Percentiles rank a stretch among this genome's conserved stretches.
Conservation (phyloP, 2,797 vertebrate species). For the Staurois parvus region DNA sequence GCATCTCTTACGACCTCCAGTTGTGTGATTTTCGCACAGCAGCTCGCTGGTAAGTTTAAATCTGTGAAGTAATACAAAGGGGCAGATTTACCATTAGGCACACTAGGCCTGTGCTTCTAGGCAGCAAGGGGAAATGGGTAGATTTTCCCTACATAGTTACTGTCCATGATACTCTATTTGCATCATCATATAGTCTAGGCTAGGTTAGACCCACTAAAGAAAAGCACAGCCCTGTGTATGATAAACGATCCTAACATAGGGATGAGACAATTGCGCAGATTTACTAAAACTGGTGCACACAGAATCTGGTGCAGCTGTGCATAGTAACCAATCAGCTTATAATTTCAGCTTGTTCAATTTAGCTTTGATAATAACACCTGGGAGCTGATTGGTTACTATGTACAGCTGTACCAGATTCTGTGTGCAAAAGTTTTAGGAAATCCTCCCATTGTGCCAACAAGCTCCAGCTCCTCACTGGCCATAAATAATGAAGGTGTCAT, state of each 20-base stretch:
- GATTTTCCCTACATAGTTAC: background rate
- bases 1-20: background rate
- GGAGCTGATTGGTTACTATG: no score
- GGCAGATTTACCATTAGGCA: background rate
- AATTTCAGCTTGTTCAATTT: no score
- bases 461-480: no score
- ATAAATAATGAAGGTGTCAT: background rate
- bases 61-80: background rate
- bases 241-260: background rate
- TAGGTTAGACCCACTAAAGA: background rate
- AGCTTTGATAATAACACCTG: no score
- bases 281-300: no score
- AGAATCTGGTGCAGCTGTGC: no score
- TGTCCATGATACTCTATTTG: background rate
- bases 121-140: no score
- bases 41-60: background rate
- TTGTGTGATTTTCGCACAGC: background rate
- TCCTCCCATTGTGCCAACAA: no score
- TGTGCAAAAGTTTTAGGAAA: no score
- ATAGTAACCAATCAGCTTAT: no score
- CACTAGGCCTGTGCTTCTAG: background rate
- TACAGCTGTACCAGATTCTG: no score
- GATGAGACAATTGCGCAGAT: no score
- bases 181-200: background rate
- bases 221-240: background rate